A percentile compares a stretch with the other conserved stretches of the same genome.
These are phyloP conservation scores for Serranus cabrilla DNA, from an alignment of 2,797 vertebrate genomes.

Conservation along the genomic window DNA sequence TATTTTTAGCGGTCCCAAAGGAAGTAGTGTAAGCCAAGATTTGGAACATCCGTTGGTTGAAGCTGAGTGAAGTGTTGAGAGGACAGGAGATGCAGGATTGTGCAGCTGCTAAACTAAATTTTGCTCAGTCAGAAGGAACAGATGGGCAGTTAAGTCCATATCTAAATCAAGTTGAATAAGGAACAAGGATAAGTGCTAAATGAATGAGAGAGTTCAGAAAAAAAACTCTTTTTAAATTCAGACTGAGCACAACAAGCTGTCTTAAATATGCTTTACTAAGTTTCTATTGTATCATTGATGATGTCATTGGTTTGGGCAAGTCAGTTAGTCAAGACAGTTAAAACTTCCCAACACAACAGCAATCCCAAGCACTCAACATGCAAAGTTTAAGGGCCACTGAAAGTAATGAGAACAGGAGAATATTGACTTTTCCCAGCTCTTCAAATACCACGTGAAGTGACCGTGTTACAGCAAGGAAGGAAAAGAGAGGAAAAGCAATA, in stretches of 20 bases:
- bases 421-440: constrained; percentile 84
- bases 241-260: not conserved
- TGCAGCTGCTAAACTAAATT: not conserved
- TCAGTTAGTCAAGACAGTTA: not conserved
- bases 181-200: not conserved
- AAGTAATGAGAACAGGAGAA: constrained; percentile 44
- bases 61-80: constrained; percentile 2
- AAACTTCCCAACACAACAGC: constrained; percentile 18
- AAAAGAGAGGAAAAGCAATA: constrained; percentile 26
- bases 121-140: not conserved
- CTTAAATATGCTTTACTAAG: not conserved
- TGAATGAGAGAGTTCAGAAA: constrained; percentile 12
- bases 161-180: not conserved
- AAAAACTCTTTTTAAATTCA: not conserved
- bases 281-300: not conserved
- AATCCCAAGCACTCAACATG: not conserved
- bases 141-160: not conserved
- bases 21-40: constrained; percentile 48
- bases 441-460: constrained; percentile 65
- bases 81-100: not conserved
- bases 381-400: not conserved
- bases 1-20: constrained; percentile 64
- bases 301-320: not conserved
- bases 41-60: constrained; percentile 47
- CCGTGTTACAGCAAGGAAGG: constrained; percentile 53